Conservation (phyloP, 2,113 vertebrate species). For the Thoracochromis brauschi region DNA sequence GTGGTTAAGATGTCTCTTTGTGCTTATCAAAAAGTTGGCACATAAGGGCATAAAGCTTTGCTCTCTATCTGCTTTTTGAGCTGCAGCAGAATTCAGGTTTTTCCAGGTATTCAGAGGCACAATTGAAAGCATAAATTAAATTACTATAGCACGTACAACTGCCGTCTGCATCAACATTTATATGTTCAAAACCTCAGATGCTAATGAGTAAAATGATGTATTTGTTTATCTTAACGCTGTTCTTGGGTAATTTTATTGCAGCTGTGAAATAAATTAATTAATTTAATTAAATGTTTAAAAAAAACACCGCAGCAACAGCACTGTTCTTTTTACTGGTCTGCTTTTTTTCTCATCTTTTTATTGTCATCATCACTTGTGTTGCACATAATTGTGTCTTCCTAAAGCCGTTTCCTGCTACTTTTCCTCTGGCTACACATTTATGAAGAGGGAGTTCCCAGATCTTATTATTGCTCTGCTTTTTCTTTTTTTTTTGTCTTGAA, state of each 20-base stretch:
- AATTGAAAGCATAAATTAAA: neutral
- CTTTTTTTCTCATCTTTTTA: neutral
- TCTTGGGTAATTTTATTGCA: neutral
- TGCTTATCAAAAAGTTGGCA: slow-evolving; percentile 57
- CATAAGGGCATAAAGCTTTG: slow-evolving; percentile 20
- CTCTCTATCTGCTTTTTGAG: slow-evolving; percentile 27
- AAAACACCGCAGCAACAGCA: neutral
- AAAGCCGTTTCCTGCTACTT: neutral
- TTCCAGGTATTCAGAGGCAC: neutral
- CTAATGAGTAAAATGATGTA: neutral
- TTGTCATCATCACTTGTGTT: neutral
- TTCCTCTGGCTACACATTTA: neutral
- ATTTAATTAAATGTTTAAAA: fast-evolving
- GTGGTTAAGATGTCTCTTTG: slow-evolving; percentile 57
- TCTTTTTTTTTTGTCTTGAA: neutral
- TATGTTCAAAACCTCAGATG: neutral
- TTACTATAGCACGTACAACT: neutral
- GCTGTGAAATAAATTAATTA: fast-evolving
- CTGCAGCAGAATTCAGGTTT: neutral
- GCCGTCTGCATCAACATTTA: neutral
- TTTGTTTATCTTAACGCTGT: neutral
- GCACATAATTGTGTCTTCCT: neutral
- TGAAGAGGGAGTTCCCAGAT: neutral
- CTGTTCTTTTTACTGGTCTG: neutral
- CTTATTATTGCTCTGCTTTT: neutral